Evolutionary conservation across 1,140 invertebrate genomes (phyloP), one percentile per base, ranked within the genome.

Genomic region (Drosophila takahashii): DNA sequence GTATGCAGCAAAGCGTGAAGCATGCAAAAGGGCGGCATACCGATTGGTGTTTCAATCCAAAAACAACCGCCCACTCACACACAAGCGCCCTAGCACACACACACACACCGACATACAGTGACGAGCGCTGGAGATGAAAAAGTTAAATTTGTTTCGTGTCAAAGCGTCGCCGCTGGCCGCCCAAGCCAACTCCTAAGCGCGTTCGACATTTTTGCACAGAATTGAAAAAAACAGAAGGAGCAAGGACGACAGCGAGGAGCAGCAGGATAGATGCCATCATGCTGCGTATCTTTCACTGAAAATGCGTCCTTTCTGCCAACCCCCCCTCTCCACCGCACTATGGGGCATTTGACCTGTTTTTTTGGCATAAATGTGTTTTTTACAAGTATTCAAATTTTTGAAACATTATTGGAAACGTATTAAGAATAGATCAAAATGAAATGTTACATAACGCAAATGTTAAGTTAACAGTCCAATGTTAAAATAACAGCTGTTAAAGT

Each of bases 121-220:
- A 57, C 77, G 84, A 65, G 67, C 84, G 52, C 52, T 87, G 52
- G 79, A 87, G 84, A 87, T 87, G 84, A 89, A 87, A 87, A 87
- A 87, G 84, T 89, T 89, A 87, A 87, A 87, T 87, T 87, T 87
- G 84, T 87, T 87, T 87, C 84, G 77, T 89, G 84, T 89, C 84
- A 89, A 87, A 87, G 84, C 84, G 84, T 71, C 57, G 81, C 76
- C 81, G 58, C 45, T 62, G 76, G 78, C 65, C 72, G 72, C 61
- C 51, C 45, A 59, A 81, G 73, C 64, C 78, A 73, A 72, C 76
- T 61, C 84, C 83, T 89, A 84, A 89, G 85, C 84, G 76, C 83
- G 72, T 87, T 89, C 85, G 85, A 84, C 84, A 84, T 84, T 89
- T 87, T 84, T 80, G 79, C 76, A 50, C 66, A 74, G 72, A 87